These are phyloP conservation scores for Drosophila fuyamai DNA, from an alignment of 1,140 invertebrate species.

Conservation along the genomic window DNA sequence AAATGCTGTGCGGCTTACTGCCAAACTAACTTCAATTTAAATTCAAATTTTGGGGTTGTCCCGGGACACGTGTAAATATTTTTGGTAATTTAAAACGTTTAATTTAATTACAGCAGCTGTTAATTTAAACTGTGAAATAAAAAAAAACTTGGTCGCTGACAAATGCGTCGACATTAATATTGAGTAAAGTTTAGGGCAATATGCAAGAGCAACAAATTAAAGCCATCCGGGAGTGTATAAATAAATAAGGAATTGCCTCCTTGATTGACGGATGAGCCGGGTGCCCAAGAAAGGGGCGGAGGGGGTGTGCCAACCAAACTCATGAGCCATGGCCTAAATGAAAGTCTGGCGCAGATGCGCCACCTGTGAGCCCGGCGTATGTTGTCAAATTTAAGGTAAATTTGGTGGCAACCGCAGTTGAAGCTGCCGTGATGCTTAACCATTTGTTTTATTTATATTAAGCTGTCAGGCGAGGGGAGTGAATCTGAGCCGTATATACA, in stretches of 20 bases:
- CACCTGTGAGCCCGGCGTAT: slow-evolving; percentile 62
- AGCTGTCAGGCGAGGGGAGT: slow-evolving; percentile 57
- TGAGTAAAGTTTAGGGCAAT: slow-evolving; percentile 32
- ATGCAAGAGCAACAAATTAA: slow-evolving; percentile 38
- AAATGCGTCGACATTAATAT: slow-evolving; percentile 74
- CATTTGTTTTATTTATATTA: slow-evolving; percentile 78
- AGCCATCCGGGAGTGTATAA: slow-evolving; percentile 33
- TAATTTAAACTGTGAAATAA: slow-evolving; percentile 65
- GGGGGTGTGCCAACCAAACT: neutral
- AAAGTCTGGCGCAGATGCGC: slow-evolving; percentile 57
- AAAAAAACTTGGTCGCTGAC: slow-evolving; percentile 53
- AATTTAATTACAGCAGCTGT: slow-evolving; percentile 80
- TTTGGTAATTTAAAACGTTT: slow-evolving; percentile 69
- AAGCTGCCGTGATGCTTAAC: slow-evolving; percentile 41
- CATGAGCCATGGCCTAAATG: slow-evolving; percentile 30
- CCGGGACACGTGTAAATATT: slow-evolving; percentile 70
- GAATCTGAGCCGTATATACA: slow-evolving; percentile 1
- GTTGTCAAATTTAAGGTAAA: slow-evolving; percentile 81
- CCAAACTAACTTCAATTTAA: slow-evolving; percentile 79
- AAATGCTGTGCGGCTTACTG: slow-evolving; percentile 38
- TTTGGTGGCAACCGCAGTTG: slow-evolving; percentile 71
- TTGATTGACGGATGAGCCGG: slow-evolving; percentile 62
- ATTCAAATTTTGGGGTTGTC: slow-evolving; percentile 66
- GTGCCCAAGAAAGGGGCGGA: neutral
- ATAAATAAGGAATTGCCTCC: slow-evolving; percentile 54